Base-by-base conservation (phyloP, 53 echinoderm and acorn worm genomes). In the Temnopleurus reevesii region DNA sequence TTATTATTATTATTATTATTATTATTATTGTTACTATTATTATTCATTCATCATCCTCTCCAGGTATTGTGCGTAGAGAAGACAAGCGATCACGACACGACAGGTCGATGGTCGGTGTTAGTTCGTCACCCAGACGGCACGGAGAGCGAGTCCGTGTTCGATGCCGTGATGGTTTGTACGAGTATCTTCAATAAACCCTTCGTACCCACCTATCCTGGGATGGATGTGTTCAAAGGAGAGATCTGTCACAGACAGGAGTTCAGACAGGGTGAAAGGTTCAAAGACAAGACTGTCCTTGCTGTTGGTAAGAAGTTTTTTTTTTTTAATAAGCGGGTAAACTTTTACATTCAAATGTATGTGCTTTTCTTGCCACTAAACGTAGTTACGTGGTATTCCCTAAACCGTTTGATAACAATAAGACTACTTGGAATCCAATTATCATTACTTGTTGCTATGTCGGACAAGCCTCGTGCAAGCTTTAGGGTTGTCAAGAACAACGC, bases 161-260 rank as follows among this genome's bases (percentile, higher is more conserved):
- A 94, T 59, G 94, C 94, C 3, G 90, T 94, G 15, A 94, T 94
- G 63, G 92, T 94, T 19, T 83, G 81, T 55, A 94, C 92, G 21
- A 92, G 94, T 38, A 79, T 90, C 46, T 90, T 87, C 77, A 83
- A 86, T 36, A 88, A 92, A 10, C 86, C 90, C 8, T 90, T 71
- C 33, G 65, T 77, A 0, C 94, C 94, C 7, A 21, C 82, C 17
- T 92, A 92, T 81, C 86, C 90, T 1, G 94, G 94, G 12, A 76
- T 88, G 76, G 89, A 91, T 27, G 59, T 86, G 5, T 94, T 94
- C 45, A 57, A 58, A 19, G 94, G 94, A 13, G 43, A 94, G 76
- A 90, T 90, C 57, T 23, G 81, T 2, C 94, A 94, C 79, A 94
- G 94, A 60, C 87, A 90, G 33, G 41, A 47, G n/a, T 94, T 92